Conservation (phyloP, 2,113 vertebrate species). For the Corythornis vintsioides region DNA sequence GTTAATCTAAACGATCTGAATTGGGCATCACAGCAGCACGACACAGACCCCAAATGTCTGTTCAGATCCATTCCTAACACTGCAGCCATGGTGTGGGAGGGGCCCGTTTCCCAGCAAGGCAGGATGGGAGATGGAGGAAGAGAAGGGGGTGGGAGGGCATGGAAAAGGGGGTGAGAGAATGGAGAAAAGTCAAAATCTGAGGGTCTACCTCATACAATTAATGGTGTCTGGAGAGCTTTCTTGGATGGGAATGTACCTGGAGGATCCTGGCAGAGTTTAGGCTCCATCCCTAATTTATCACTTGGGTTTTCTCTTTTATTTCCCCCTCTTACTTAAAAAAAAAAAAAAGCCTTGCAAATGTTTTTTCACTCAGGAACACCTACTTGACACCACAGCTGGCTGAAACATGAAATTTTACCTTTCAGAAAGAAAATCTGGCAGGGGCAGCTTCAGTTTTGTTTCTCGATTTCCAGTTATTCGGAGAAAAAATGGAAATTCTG, state of each 20-base stretch:
- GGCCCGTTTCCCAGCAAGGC: background rate
- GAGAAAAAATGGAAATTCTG: slow-evolving; percentile 45
- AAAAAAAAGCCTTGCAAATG: background rate
- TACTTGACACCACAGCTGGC: slow-evolving; percentile 9
- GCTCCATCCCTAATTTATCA: background rate
- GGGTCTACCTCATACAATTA: background rate
- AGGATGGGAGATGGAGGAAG: background rate
- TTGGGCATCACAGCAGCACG: background rate
- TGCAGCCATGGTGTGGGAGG: background rate
- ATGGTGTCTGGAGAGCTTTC: background rate
- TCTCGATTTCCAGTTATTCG: background rate
- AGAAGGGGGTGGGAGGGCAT: background rate
- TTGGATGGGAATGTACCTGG: background rate
- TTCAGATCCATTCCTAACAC: slow-evolving; percentile 55
- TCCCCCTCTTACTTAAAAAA: background rate
- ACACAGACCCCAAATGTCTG: background rate
- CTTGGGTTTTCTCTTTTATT: background rate
- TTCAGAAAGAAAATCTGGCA: slow-evolving; percentile 12
- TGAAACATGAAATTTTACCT: slow-evolving; percentile 4
- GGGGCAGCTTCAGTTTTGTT: background rate
- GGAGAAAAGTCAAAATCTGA: background rate
- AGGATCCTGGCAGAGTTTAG: background rate
- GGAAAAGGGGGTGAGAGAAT: background rate
- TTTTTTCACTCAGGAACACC: background rate
- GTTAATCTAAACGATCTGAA: slow-evolving; percentile 58